A percentile compares a stretch with the other conserved stretches of the same genome.
phyloP scores from a whole-genome alignment of 1,140 invertebrate genomes.

The Frieseomelitta varia region DNA sequence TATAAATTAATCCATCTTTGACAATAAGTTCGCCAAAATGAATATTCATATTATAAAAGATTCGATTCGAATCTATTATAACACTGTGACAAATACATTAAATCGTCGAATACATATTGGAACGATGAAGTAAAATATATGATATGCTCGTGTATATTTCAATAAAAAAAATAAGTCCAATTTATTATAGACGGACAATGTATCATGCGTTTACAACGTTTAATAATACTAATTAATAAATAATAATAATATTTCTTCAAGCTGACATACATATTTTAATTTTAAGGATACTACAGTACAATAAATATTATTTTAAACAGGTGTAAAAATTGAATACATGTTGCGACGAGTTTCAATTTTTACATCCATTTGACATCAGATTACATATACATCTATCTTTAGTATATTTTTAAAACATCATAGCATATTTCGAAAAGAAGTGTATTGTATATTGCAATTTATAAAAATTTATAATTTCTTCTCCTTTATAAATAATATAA shows the following conservation, averaged over 20 bases:
- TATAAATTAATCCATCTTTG: neutral
- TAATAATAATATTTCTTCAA: slow-evolving; percentile 39
- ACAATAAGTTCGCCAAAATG: neutral
- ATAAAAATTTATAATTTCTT: slow-evolving; percentile 45
- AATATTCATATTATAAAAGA: neutral
- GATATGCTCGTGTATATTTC: slow-evolving; percentile 55
- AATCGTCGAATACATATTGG: neutral
- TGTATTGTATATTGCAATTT: slow-evolving; percentile 10
- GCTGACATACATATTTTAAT: slow-evolving; percentile 50
- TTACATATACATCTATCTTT: slow-evolving; percentile 38
- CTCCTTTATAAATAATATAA: slow-evolving; percentile 17
- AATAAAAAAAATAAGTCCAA: slow-evolving; percentile 41
- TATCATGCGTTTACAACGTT: slow-evolving; percentile 24
- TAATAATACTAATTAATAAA: slow-evolving; percentile 38
- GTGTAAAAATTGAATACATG: neutral
- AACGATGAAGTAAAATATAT: slow-evolving; percentile 24
- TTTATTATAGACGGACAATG: slow-evolving; percentile 47
- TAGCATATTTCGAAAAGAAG: neutral
- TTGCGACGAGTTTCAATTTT: slow-evolving; percentile 26
- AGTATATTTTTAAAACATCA: slow-evolving; percentile 25
- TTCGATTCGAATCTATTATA: neutral
- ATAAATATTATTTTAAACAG: slow-evolving; percentile 2
- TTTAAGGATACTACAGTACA: slow-evolving; percentile 37
- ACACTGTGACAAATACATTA: neutral
- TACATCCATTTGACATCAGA: slow-evolving; percentile 22